Percentiles rank a stretch among this genome's conserved stretches.
Evolutionary conservation across 2,888 invertebrate genomes (phyloP).

Genomic region (Spodoptera littoralis): DNA sequence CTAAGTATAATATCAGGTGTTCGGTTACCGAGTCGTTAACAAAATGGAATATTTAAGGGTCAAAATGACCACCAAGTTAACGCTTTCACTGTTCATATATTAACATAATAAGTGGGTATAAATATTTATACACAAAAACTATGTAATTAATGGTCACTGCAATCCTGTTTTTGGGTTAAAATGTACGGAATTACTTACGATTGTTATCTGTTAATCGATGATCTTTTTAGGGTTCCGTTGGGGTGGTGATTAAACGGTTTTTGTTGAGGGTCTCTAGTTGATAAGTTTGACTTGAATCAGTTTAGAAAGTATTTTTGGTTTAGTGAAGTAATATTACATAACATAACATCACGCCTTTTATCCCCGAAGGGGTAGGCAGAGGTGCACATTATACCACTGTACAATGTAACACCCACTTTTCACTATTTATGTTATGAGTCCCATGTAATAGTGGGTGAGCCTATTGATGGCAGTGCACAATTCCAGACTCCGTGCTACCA

Average conservation of each 20-base stretch:
- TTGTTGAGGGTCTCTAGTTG: too few relatives aligned
- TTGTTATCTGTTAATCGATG: slow-evolving; percentile 69
- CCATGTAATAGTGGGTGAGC: too few relatives aligned
- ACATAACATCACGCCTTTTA: too few relatives aligned
- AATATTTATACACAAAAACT: slow-evolving; percentile 67
- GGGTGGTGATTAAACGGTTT: slow-evolving; percentile 61
- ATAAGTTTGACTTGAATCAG: too few relatives aligned
- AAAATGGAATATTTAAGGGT: slow-evolving; percentile 47
- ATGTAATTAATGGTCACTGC: slow-evolving; percentile 73
- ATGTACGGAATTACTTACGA: slow-evolving; percentile 70
- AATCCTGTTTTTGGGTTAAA: slow-evolving; percentile 72
- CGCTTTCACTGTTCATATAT: slow-evolving; percentile 84
- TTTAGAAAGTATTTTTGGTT: too few relatives aligned
- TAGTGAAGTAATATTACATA: too few relatives aligned
- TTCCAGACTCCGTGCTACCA: too few relatives aligned
- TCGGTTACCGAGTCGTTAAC: slow-evolving; percentile 30
- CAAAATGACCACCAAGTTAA: slow-evolving; percentile 66
- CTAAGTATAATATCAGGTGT: slow-evolving; percentile 23
- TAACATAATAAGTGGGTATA: slow-evolving; percentile 70
- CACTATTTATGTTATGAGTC: too few relatives aligned
- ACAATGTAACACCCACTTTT: too few relatives aligned
- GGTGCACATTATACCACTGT: too few relatives aligned
- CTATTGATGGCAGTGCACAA: too few relatives aligned
- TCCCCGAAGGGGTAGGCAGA: too few relatives aligned
- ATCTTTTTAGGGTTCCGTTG: slow-evolving; percentile 65